These are phyloP conservation scores for Paramormyrops hopkinsi DNA, from an alignment of 2,797 vertebrate species.

Conservation along the genomic window DNA sequence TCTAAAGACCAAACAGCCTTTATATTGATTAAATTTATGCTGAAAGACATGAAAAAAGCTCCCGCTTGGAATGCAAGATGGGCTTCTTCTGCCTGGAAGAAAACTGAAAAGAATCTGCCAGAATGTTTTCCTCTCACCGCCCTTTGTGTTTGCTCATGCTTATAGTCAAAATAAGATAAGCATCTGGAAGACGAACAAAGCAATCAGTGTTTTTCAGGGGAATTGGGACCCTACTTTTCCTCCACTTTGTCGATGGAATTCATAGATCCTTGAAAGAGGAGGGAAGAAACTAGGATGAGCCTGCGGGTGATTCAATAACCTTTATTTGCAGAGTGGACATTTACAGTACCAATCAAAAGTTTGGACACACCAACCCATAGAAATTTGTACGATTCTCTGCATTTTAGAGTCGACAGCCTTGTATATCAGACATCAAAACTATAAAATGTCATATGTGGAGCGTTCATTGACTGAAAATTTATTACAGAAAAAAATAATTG, in stretches of 20 bases:
- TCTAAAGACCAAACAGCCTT: background rate
- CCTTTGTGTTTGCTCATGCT: background rate
- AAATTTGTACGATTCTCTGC: background rate
- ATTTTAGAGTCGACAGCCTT: background rate
- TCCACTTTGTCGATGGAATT: conserved; percentile 41
- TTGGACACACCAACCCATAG: background rate
- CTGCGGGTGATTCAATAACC: background rate
- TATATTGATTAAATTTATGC: background rate
- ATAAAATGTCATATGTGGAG: background rate
- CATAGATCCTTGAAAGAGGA: conserved; percentile 21
- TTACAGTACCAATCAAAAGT: background rate
- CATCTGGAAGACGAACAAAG: conserved; percentile 31
- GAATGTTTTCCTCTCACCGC: background rate
- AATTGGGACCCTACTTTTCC: conserved; percentile 42
- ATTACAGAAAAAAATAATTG: background rate
- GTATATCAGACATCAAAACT: background rate
- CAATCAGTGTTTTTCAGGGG: conserved; percentile 37
- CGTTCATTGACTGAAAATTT: background rate
- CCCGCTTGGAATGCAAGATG: background rate
- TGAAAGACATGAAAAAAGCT: background rate
- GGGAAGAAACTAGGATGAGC: conserved; percentile 2
- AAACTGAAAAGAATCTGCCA: background rate
- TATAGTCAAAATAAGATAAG: conserved; percentile 18
- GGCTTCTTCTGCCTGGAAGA: background rate
- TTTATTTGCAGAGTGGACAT: background rate